Base-by-base conservation (phyloP, 92 coral and sea anemone genomes). In the Actinernus sp. region DNA sequence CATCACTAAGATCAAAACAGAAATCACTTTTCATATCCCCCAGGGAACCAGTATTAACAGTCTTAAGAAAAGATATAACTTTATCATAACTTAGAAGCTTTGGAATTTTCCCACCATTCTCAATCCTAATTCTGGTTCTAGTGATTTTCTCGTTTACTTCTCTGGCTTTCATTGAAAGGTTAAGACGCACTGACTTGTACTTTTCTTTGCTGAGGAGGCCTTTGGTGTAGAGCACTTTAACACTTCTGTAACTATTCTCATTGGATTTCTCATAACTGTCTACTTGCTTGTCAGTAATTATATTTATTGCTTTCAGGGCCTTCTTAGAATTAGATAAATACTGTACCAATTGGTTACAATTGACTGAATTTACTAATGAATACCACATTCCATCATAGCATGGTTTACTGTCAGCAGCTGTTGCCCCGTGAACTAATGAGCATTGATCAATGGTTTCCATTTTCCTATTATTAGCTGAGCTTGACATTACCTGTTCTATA, bases 81-180 rank as follows among this genome's bases (percentile, higher is more conserved):
- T 86, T 73, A 40, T 74, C 88, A 73, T 86, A 80, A 29, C 76
- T 56, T 23, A 86, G 27, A 12, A 87, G 50, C 55, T 82, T 87
- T 30, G 85, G 81, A 20, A 74, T 46, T 47, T 3, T 18, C 23
- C 20, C 40, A 36, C 49, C 39, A 4, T 67, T 31, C 71, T 70
- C 78, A 13, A 78, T 20, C 30, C 72, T 71, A 18, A 71, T 16
- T 46, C 70, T 59, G 8, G 48, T 18, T 56, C 50, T 20, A n/a
- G n/a, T n/a, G n/a, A n/a, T n/a, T 19, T 49, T 50, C 36, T 65
- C 48, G 55, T 44, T 36, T 9, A 16, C 45, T 29, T 43, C 26
- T 26, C 58, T 30, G 16, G 4, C 24, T 0, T 4, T 32, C 59
- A 33, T 68, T 29, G 54, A 20, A 1, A 72, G 30, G 21, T 47